Percentiles rank a stretch among this genome's conserved stretches.
phyloP scores from a whole-genome alignment of 2,888 invertebrate genomes.

The Lypha dubia region DNA sequence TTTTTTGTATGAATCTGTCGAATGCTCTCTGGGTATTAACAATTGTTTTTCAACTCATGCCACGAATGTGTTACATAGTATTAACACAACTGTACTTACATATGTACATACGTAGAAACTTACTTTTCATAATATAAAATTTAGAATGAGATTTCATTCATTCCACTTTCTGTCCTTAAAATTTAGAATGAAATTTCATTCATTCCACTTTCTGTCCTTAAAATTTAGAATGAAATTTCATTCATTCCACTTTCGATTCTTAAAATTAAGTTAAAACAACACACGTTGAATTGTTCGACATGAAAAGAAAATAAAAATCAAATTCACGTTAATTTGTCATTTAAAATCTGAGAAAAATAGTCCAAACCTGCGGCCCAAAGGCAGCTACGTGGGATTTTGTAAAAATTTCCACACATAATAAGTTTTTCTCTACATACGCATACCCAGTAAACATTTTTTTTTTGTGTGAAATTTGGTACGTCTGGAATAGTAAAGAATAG shows the following conservation, averaged over 20 bases:
- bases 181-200: background rate
- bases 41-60: too few species aligned
- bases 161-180: background rate
- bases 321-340: slow-evolving; percentile 43
- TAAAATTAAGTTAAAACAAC: background rate
- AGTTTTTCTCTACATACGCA: too few species aligned
- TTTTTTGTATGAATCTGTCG: too few species aligned
- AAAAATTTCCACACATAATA: too few species aligned
- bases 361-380: background rate
- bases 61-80: too few species aligned
- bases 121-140: background rate
- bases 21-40: too few species aligned
- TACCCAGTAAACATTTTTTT: background rate
- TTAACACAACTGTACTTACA: too few species aligned
- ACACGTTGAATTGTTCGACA: background rate
- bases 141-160: background rate
- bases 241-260: background rate
- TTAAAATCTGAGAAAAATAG: slow-evolving; percentile 30
- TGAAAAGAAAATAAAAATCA: slow-evolving; percentile 19
- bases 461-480: too few species aligned
- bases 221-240: background rate
- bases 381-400: too few species aligned
- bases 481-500: too few species aligned
- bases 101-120: too few species aligned
- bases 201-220: background rate